Conservation (phyloP, 2,797 vertebrate genomes). For the Gobio occitaniae region DNA sequence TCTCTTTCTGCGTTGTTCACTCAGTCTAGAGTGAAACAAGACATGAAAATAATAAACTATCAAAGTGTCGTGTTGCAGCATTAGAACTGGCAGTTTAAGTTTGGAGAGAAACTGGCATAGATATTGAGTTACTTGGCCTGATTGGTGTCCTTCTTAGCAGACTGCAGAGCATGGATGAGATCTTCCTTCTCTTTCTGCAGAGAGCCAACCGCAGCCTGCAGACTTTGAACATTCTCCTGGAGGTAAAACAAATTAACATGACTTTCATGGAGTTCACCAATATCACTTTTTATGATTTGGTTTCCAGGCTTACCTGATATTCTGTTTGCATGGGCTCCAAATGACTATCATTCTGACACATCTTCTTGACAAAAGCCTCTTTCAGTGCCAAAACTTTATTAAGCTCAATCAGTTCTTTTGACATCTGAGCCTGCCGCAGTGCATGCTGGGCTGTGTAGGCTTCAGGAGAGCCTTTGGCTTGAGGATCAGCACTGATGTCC, state of each 20-base stretch:
- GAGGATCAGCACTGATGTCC: slow-evolving; percentile 59
- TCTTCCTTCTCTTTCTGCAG: slow-evolving; percentile 95
- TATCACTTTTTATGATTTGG: not conserved
- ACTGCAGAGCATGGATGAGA: slow-evolving; percentile 84
- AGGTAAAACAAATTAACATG: slow-evolving; percentile 11
- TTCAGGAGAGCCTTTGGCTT: slow-evolving; percentile 76
- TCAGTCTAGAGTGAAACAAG: slow-evolving; percentile 79
- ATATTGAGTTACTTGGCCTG: slow-evolving; percentile 89
- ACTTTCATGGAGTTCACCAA: not conserved
- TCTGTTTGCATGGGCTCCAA: slow-evolving; percentile 88
- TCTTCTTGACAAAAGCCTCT: slow-evolving; percentile 90
- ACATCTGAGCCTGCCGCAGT: slow-evolving; percentile 92
- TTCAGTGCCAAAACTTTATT: slow-evolving; percentile 91
- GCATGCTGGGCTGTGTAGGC: slow-evolving; percentile 87
- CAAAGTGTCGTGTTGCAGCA: not conserved
- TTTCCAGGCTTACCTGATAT: slow-evolving; percentile 79
- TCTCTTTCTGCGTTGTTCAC: slow-evolving; percentile 91
- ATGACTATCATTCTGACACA: slow-evolving; percentile 88
- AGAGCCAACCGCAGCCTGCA: slow-evolving; percentile 84
- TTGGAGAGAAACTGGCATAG: not conserved
- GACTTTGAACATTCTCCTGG: slow-evolving; percentile 85
- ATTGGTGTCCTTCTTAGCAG: slow-evolving; percentile 92
- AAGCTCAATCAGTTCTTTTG: slow-evolving; percentile 92
- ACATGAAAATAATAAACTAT: not conserved
- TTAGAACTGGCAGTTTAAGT: not conserved